phyloP scores from a whole-genome alignment of 1,140 invertebrate species.

The Dinoponera quadriceps region DNA sequence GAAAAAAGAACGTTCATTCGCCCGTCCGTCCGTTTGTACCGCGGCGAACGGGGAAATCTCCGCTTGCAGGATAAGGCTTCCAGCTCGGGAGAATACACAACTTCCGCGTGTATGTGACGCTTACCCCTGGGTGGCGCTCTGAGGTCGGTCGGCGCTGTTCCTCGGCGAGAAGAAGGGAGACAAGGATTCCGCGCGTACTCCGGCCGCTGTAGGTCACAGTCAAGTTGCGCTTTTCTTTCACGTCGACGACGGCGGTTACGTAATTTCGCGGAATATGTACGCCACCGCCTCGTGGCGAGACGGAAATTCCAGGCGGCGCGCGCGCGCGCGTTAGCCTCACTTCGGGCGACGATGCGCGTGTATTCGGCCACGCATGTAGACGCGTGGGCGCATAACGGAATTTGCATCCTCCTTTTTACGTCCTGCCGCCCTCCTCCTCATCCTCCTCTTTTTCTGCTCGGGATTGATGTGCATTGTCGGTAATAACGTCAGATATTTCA shows the following conservation, averaged over 20 bases:
- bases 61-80: too few species aligned
- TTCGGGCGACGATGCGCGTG: too few species aligned
- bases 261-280: constrained; percentile 4
- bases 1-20: constrained; percentile 31
- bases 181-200: constrained; percentile 72
- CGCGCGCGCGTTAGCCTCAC: not conserved
- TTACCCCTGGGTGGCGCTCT: constrained; percentile 52
- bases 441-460: too few species aligned
- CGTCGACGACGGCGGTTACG: constrained; percentile 32
- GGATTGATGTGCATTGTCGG: too few species aligned
- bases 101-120: constrained; percentile 49
- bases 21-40: not conserved
- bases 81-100: constrained; percentile 25
- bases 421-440: too few species aligned
- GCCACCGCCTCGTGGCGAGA: not conserved
- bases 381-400: too few species aligned
- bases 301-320: constrained; percentile 5
- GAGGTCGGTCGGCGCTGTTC: constrained; percentile 30
- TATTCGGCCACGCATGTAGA: too few species aligned
- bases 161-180: constrained; percentile 51
- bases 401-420: too few species aligned
- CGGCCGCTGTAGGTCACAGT: constrained; percentile 78
- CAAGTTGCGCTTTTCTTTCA: constrained; percentile 71
- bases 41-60: too few species aligned
- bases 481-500: too few species aligned